Conservation (phyloP, 1,140 invertebrate genomes). For the Heliothis subflexa region DNA sequence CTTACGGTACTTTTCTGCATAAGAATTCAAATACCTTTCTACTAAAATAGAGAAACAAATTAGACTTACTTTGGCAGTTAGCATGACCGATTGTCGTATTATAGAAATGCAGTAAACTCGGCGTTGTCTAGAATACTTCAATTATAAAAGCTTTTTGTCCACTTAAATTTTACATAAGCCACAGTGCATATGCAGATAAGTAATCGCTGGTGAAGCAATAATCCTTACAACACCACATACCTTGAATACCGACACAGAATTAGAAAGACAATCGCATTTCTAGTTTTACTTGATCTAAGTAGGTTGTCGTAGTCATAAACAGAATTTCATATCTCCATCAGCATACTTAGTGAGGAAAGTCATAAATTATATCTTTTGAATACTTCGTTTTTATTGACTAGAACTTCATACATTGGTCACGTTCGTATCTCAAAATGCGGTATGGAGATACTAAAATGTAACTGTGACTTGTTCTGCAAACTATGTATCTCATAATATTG, state of each 20-base stretch:
- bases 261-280: slow-evolving; percentile 24
- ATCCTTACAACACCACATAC: slow-evolving; percentile 2
- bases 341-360: slow-evolving; percentile 16
- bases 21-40: slow-evolving; percentile 20
- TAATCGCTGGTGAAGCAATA: slow-evolving; percentile 4
- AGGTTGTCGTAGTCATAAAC: slow-evolving; percentile 24
- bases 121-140: slow-evolving; percentile 8
- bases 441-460: slow-evolving; percentile 27
- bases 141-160: too few species aligned
- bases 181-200: not conserved
- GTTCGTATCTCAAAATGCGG: slow-evolving; percentile 30
- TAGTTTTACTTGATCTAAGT: not conserved
- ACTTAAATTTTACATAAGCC: too few species aligned
- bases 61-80: not conserved
- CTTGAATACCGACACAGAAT: not conserved
- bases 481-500: slow-evolving; percentile 15
- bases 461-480: slow-evolving; percentile 38
- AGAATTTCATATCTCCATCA: slow-evolving; percentile 37
- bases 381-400: slow-evolving; percentile 34
- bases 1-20: slow-evolving; percentile 46
- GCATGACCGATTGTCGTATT: too few species aligned
- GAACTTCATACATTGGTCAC: slow-evolving; percentile 39
- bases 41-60: not conserved
- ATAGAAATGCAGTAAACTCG: too few species aligned
- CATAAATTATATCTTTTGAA: slow-evolving; percentile 29